Evolutionary conservation across 2,113 vertebrate species (phyloP).

Genomic region (Tympanuchus pallidicinctus): DNA sequence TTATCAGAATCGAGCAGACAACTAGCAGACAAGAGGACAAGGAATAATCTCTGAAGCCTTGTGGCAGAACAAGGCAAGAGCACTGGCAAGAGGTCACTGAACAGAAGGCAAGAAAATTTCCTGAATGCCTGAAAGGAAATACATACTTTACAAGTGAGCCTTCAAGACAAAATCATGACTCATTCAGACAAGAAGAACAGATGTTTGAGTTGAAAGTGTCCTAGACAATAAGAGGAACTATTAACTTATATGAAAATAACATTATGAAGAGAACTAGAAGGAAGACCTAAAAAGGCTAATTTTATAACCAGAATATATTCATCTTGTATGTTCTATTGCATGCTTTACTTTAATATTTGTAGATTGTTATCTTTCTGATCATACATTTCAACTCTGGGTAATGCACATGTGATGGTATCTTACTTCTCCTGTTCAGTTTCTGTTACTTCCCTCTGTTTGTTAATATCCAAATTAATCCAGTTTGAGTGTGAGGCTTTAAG

Average conservation of each 20-base stretch:
- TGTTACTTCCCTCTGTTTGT: not conserved
- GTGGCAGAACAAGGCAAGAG: not conserved
- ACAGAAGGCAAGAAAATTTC: not conserved
- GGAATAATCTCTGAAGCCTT: not conserved
- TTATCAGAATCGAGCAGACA: not conserved
- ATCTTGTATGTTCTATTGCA: no score
- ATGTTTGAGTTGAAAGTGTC: not conserved
- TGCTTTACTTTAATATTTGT: not conserved
- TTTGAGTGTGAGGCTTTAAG: not conserved
- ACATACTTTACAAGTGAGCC: not conserved
- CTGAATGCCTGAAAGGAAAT: not conserved
- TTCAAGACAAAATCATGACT: not conserved
- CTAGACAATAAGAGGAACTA: not conserved
- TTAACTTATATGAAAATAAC: not conserved
- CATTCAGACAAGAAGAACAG: not conserved
- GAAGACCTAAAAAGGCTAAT: not conserved
- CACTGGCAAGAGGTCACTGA: not conserved
- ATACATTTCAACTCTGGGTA: not conserved
- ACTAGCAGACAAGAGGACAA: not conserved
- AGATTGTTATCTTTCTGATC: not conserved
- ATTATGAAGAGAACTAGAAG: not conserved
- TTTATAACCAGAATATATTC: not conserved
- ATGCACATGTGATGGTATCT: not conserved
- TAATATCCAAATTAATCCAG: not conserved
- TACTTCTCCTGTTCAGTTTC: not conserved